Conservation (phyloP, 1,140 invertebrate genomes). For the Drosophila lini region DNA sequence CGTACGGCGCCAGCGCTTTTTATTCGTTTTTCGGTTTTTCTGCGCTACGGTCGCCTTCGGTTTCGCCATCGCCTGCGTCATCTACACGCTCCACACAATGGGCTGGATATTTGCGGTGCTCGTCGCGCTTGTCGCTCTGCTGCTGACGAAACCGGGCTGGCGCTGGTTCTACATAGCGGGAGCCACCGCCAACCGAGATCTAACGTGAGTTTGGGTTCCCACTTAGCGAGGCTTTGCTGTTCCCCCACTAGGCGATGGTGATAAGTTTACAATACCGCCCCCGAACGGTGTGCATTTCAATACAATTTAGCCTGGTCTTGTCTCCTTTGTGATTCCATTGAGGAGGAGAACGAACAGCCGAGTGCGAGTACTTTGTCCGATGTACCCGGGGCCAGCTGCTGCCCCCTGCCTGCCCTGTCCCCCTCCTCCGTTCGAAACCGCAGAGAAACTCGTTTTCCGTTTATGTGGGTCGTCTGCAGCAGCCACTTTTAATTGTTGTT, state of each 20-base stretch:
- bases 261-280: constrained; percentile 75
- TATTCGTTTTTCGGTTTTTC: constrained; percentile 75
- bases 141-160: constrained; percentile 85
- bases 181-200: constrained; percentile 89
- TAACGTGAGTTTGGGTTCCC: constrained; percentile 82
- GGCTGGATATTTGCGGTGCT: constrained; percentile 75
- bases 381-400: constrained; percentile 44
- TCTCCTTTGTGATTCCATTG: constrained; percentile 68
- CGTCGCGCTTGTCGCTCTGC: constrained; percentile 58
- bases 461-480: constrained; percentile 64
- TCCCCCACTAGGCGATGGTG: not conserved
- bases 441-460: constrained; percentile 63
- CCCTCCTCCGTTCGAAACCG: constrained; percentile 7
- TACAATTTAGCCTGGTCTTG: constrained; percentile 56
- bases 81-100: constrained; percentile 70
- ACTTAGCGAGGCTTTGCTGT: constrained; percentile 8
- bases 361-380: constrained; percentile 55
- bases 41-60: constrained; percentile 70
- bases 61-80: constrained; percentile 66
- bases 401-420: not conserved
- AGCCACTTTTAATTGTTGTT: constrained; percentile 26
- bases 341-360: constrained; percentile 41
- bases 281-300: constrained; percentile 72
- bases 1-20: constrained; percentile 61
- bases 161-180: constrained; percentile 90